Conservation (phyloP, 2,797 vertebrate genomes). For the Gouania willdenowi region DNA sequence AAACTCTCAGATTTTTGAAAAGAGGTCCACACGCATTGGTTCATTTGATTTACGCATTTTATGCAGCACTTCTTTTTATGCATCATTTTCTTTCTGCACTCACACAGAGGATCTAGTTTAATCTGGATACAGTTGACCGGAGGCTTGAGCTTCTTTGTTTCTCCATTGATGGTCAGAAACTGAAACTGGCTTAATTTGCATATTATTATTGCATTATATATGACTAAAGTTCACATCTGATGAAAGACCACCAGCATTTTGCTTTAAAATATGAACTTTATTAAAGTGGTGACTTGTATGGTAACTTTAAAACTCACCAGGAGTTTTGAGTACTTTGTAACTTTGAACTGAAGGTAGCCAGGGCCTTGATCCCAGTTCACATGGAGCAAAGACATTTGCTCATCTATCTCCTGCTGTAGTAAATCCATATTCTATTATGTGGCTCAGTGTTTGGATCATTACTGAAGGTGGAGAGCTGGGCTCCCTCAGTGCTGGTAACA, state of each 20-base stretch:
- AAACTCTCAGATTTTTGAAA: too few relatives aligned
- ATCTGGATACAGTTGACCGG: not conserved
- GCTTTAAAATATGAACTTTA: not conserved
- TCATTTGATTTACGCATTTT: not conserved
- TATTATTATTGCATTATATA: constrained; percentile 2
- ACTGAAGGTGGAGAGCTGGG: constrained; percentile 42
- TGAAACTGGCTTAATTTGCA: not conserved
- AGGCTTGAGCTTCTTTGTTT: not conserved
- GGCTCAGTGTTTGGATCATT: constrained; percentile 28
- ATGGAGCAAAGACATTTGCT: constrained; percentile 22
- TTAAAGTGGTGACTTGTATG: not conserved
- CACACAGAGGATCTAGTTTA: constrained; percentile 9
- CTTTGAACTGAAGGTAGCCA: constrained; percentile 5
- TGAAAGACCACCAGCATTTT: not conserved
- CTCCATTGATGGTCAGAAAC: not conserved
- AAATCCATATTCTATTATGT: constrained; percentile 36
- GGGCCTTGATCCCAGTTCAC: constrained; percentile 12
- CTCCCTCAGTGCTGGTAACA: too few relatives aligned
- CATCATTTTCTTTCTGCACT: constrained; percentile 12
- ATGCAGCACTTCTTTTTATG: not conserved
- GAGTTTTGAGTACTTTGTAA: not conserved
- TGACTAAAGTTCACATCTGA: not conserved
- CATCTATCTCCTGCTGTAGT: constrained; percentile 46
- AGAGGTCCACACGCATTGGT: too few relatives aligned
- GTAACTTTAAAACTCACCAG: not conserved